phyloP scores from a whole-genome alignment of 2,113 vertebrate species.

The Phyllostomus hastatus region DNA sequence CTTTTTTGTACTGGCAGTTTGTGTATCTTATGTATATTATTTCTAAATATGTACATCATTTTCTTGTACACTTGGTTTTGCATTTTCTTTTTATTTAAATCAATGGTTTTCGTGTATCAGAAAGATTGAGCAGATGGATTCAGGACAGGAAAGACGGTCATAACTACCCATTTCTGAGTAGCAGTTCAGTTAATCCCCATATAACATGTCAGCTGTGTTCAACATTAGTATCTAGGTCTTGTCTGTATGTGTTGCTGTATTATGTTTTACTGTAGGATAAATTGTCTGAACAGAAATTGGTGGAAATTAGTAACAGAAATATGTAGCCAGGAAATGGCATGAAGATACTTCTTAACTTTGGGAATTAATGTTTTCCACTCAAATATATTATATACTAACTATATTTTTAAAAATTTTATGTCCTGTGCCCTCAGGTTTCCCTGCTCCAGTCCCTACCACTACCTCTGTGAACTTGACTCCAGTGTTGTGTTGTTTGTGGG shows the following conservation, averaged over 20 bases:
- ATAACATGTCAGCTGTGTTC: not conserved
- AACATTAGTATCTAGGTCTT: not conserved
- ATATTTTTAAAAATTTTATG: not conserved
- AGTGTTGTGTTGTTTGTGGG: not conserved
- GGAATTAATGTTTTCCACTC: not conserved
- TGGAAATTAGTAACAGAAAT: not conserved
- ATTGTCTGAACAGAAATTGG: slow-evolving; percentile 8
- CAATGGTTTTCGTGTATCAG: not conserved
- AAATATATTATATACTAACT: not conserved
- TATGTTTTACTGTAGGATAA: slow-evolving; percentile 30
- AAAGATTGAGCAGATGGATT: not conserved
- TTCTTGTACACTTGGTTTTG: not conserved
- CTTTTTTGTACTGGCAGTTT: slow-evolving; percentile 15
- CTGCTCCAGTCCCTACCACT: not conserved
- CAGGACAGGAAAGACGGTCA: not conserved
- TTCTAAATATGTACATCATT: not conserved
- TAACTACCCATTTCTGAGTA: not conserved
- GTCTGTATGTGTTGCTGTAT: slow-evolving; percentile 2
- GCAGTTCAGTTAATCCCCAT: slow-evolving; percentile 18
- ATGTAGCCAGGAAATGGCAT: not conserved
- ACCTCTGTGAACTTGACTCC: not conserved
- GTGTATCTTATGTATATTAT: not conserved
- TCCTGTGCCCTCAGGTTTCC: not conserved
- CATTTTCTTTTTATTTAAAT: not conserved
- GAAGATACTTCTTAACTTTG: not conserved